Conservation (phyloP, 2,888 invertebrate species). For the Yponomeuta plumbellus region DNA sequence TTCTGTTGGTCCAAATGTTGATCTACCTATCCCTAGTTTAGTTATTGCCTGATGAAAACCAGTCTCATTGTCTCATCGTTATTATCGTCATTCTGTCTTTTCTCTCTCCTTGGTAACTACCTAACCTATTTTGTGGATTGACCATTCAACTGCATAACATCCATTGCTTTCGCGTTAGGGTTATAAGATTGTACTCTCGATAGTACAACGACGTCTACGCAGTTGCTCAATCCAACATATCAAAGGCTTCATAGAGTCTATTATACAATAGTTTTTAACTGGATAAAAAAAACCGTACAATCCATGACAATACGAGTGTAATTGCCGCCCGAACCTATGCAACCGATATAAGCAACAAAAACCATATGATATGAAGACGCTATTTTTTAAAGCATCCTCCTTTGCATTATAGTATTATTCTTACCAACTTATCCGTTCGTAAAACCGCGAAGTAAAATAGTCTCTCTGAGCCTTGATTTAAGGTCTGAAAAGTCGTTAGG, state of each 20-base stretch:
- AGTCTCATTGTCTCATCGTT: too few relatives aligned
- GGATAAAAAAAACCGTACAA: not conserved
- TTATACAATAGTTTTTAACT: not conserved
- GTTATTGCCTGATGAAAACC: too few relatives aligned
- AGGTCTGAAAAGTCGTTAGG: not conserved
- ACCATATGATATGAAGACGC: not conserved
- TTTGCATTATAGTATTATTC: not conserved
- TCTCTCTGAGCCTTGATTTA: not conserved
- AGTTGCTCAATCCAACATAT: slow-evolving; percentile 3
- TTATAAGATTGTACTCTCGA: too few relatives aligned
- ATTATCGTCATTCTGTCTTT: too few relatives aligned
- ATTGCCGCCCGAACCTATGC: not conserved
- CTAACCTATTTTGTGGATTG: too few relatives aligned
- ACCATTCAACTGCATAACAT: too few relatives aligned
- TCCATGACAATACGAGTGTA: not conserved
- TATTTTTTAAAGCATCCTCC: not conserved
- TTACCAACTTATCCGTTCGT: not conserved
- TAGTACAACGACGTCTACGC: too few relatives aligned
- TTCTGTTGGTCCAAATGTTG: too few relatives aligned
- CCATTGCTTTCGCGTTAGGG: too few relatives aligned
- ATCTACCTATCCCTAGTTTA: too few relatives aligned
- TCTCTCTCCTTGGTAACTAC: too few relatives aligned
- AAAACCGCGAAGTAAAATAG: not conserved
- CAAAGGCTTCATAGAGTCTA: not conserved
- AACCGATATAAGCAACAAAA: not conserved